Base-by-base conservation (phyloP, 2,888 invertebrate genomes). In the Aphodius granarius region DNA sequence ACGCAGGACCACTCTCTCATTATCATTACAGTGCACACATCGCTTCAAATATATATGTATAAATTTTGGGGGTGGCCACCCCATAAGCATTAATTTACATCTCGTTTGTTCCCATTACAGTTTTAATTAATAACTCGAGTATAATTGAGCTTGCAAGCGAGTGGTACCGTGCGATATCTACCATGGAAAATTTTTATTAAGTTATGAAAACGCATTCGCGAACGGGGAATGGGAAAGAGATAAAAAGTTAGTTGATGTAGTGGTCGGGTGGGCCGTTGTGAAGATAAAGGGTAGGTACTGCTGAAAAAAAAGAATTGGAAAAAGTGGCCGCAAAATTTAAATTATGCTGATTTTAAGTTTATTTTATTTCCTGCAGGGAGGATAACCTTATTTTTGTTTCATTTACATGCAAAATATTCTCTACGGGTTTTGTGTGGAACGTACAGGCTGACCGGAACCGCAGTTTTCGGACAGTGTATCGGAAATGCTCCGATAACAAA, bases 331-430 rank as follows among this genome's bases (percentile, higher is more conserved):
- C 21, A n/a, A 43, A 43, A 21, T 68, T 22, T n/a, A 68, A 68
- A 68, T 68, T 68, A 68, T 68, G 21, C 68, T 20, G 68, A 68
- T 68, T 68, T 20, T 20, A 9, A 20, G 68, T 68, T 68, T 68
- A 13, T 22, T 68, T 68, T 68, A 68, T 68, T 43, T 68, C 68
- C 13, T 9, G 9, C 21, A 19, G 68, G 22, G 21, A 22, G 68
- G 68, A 20, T 66, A 22, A 18, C 20, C 68, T 20, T 68, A 68
- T 68, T 68, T 68, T 68, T 68, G 19, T 68, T 68, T 20, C 18
- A 68, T 68, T 68, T 68, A 22, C 68, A 68, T 68, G 6, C 68
- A 22, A 68, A 68, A 68, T 20, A n/a, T 68, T 21, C 68, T 21
- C n/a, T 19, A 20, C n/a, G 66, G 18, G n/a, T 66, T 18, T 20